A percentile compares a stretch with the other conserved stretches of the same genome.
Evolutionary conservation across 2,888 invertebrate genomes (phyloP).

Genomic region (Dicycla oo): DNA sequence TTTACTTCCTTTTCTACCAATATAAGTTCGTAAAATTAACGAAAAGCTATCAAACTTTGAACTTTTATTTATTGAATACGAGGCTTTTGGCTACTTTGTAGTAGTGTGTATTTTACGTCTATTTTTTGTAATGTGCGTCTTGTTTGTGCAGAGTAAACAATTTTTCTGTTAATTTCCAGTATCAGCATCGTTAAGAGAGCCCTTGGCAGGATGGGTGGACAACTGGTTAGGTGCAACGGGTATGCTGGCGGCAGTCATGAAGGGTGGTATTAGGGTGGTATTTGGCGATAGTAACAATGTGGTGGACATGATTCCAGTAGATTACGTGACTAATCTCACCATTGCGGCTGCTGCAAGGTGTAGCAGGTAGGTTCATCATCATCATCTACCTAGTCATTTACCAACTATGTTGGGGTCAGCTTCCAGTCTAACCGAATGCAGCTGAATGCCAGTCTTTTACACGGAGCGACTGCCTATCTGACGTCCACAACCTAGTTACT

Average conservation of each 20-base stretch:
- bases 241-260: conserved; percentile 33
- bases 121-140: neutral
- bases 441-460: too few relatives aligned
- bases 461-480: too few relatives aligned
- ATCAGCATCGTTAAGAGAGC: conserved; percentile 59
- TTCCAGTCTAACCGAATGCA: too few relatives aligned
- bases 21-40: neutral
- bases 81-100: neutral
- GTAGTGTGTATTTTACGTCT: neutral
- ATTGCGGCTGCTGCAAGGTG: conserved; percentile 92
- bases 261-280: conserved; percentile 54
- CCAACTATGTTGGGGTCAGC: too few relatives aligned
- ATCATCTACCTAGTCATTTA: too few relatives aligned
- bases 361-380: conserved; percentile 57
- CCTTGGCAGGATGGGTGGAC: conserved; percentile 65
- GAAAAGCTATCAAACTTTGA: neutral
- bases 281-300: conserved; percentile 30
- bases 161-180: conserved; percentile 50
- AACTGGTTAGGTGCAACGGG: conserved; percentile 63
- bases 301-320: conserved; percentile 92
- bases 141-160: neutral
- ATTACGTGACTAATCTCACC: conserved; percentile 95
- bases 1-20: too few relatives aligned
- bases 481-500: too few relatives aligned
- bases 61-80: neutral